phyloP scores from a whole-genome alignment of 2,113 vertebrate species.

The Misgurnus anguillicaudatus region DNA sequence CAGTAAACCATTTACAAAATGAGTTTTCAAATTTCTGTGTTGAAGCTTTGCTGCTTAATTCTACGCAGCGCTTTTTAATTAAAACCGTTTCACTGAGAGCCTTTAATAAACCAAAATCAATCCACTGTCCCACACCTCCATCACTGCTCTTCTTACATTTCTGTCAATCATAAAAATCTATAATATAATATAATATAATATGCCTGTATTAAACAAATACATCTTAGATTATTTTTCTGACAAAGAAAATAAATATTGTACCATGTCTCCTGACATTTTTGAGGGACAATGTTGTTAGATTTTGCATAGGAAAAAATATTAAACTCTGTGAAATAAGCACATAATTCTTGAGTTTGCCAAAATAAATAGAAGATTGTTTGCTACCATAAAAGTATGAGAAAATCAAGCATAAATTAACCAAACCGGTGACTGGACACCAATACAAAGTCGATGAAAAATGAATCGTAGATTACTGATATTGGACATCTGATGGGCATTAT shows the following conservation, averaged over 20 bases:
- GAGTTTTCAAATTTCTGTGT: conserved; percentile 21
- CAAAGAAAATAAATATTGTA: conserved; percentile 42
- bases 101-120: conserved; percentile 39
- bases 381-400: conserved; percentile 24
- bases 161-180: conserved; percentile 51
- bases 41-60: conserved; percentile 5
- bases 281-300: conserved; percentile 57
- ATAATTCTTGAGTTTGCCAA: conserved; percentile 27
- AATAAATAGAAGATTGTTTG: conserved; percentile 37
- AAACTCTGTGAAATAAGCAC: conserved; percentile 31
- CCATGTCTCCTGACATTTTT: conserved; percentile 49
- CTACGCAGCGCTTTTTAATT: conserved; percentile 46
- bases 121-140: conserved; percentile 1
- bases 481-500: conserved; percentile 65
- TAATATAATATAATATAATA: conserved; percentile 60
- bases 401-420: not conserved
- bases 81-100: conserved; percentile 23
- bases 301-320: conserved; percentile 73
- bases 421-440: not conserved
- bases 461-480: conserved; percentile 40
- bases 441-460: conserved; percentile 6
- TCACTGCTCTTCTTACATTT: not conserved
- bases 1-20: conserved; percentile 30
- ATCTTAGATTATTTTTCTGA: not conserved
- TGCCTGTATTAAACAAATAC: conserved; percentile 51